phyloP scores from a whole-genome alignment of 2,113 vertebrate species.

The Tachysurus fulvidraco region DNA sequence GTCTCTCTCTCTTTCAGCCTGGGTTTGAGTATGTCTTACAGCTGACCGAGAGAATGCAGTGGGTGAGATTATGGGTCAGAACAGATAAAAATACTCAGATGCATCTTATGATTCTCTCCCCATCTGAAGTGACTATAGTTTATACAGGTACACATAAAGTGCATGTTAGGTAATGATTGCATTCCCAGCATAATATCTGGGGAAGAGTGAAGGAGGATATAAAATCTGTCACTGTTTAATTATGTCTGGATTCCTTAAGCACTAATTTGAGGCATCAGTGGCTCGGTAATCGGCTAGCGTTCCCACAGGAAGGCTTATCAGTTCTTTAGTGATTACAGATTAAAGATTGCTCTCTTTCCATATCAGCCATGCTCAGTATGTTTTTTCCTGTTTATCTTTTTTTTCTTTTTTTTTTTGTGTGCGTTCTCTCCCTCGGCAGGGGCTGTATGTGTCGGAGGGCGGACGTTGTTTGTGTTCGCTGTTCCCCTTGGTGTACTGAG shows the following conservation, averaged over 20 bases:
- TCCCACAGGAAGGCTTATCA: constrained; percentile 66
- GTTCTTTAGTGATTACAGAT: constrained; percentile 57
- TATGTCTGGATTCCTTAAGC: constrained; percentile 65
- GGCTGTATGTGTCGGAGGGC: background rate
- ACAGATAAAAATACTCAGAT: background rate
- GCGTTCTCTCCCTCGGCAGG: constrained; percentile 14
- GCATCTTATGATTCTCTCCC: background rate
- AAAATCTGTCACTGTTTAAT: constrained; percentile 59
- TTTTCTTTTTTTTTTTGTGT: constrained; percentile 11
- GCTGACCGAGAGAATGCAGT: background rate
- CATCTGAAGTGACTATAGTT: constrained; percentile 4
- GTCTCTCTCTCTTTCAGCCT: constrained; percentile 9
- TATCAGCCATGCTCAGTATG: constrained; percentile 36
- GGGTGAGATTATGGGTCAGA: constrained; percentile 29
- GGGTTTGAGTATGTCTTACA: background rate
- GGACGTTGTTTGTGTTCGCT: constrained; percentile 55
- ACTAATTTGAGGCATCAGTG: constrained; percentile 78
- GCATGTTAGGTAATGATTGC: constrained; percentile 28
- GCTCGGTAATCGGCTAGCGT: constrained; percentile 73
- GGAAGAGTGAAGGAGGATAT: constrained; percentile 45
- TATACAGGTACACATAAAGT: constrained; percentile 31
- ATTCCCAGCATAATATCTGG: constrained; percentile 32
- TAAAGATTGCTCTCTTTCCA: constrained; percentile 42
- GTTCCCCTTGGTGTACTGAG: constrained; percentile 52
- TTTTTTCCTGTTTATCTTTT: constrained; percentile 47